Evolutionary conservation across 2,888 invertebrate genomes (phyloP), one percentile per base, ranked within the genome.

Genomic region (Mythimna lalbum): DNA sequence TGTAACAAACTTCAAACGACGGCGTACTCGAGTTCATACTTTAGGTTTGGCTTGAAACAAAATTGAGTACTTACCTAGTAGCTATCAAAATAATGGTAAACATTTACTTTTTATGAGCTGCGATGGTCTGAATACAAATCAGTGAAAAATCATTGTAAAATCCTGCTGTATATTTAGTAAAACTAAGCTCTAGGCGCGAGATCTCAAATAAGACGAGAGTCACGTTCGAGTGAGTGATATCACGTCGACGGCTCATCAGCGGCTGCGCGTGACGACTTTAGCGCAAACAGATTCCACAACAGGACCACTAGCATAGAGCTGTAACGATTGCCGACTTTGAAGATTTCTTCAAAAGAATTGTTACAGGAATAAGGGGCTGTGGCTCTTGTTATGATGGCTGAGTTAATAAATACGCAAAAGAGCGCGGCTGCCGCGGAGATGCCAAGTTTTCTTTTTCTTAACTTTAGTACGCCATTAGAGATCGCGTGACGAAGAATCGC

Each of bases 181-280:
- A 83, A 82, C 82, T 90, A 88, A 92, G 90, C 81, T 90, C 89
- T 88, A 90, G 91, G 91, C 89, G 89, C 85, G 88, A 89, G 89
- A 90, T 91, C 90, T 89, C 90, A 88, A 92, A 93, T 93, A 94
- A 95, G 93, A 90, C 89, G 90, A 87, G 91, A 90, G 91, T 93
- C 95, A 96, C 95, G 95, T 95, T 92, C 93, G 83, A 94, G 90
- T 93, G 93, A 95, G 95, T 95, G 95, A 95, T 95, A 95, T 93
- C 96, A 96, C 95, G 96, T 95, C 95, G 92, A 90, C 92, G 92
- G 91, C 95, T 96, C 96, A 96, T 96, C 95, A 96, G 94, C 90
- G 94, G 92, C 85, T 90, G 96, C 92, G 94, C 95, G 95, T 96
- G 95, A 95, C 95, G 95, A 94, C 94, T 96, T 94, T 93, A 94